Conservation (phyloP, 1,140 invertebrate species). For the Cardiocondyla obscurior region DNA sequence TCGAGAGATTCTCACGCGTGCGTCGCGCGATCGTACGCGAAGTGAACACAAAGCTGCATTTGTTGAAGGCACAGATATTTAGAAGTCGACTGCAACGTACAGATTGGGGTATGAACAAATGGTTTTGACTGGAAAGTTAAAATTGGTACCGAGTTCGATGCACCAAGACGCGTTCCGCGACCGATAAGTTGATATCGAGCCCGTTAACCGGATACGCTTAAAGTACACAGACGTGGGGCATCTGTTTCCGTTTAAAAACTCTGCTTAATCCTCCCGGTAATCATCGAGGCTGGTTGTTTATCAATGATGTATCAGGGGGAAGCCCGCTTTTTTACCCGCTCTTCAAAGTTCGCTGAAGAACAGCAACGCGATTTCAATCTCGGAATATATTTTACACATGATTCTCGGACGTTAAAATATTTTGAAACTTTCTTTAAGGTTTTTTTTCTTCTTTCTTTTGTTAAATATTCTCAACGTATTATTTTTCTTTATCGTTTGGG, state of each 20-base stretch:
- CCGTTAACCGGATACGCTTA: conserved; percentile 39
- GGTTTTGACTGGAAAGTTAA: conserved; percentile 3
- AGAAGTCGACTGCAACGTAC: background rate
- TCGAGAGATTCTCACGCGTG: background rate
- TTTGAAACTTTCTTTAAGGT: too few relatives aligned
- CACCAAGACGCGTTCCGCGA: background rate
- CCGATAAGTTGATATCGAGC: conserved; percentile 35
- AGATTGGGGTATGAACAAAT: background rate
- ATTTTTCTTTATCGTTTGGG: too few relatives aligned
- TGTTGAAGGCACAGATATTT: background rate
- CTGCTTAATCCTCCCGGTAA: background rate
- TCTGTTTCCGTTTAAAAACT: conserved; percentile 28
- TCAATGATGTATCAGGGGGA: background rate
- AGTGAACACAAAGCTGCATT: background rate
- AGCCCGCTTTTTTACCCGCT: background rate
- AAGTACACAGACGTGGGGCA: conserved; percentile 14
- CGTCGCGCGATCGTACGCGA: background rate
- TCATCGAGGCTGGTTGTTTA: conserved; percentile 20
- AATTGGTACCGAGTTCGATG: conserved; percentile 41
- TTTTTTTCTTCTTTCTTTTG: too few relatives aligned
- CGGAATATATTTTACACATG: background rate
- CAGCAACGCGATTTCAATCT: background rate
- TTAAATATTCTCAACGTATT: too few relatives aligned
- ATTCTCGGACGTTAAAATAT: too few relatives aligned
- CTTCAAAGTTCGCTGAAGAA: background rate